Evolutionary conservation across 1,140 invertebrate species (phyloP), one percentile per base, ranked within the genome.

Genomic region (Phthorimaea operculella): DNA sequence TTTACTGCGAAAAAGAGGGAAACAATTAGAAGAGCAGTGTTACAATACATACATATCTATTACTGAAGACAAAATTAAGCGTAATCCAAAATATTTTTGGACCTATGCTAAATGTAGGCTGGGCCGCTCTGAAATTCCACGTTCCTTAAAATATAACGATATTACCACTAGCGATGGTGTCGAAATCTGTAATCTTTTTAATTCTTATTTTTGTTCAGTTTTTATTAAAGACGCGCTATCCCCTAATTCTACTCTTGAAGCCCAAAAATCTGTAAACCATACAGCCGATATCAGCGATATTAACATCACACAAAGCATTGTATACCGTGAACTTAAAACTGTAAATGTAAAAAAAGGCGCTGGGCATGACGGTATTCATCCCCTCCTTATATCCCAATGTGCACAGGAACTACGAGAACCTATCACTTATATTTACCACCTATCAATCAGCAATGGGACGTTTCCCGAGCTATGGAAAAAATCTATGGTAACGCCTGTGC

Each of bases 401-500:
- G 4, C 36, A 10, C 12, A 18, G 4, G 55, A 33, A 33, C 28
- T 36, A 15, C 33, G 17, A 33, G 9, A 33, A 17, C 11, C 56
- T 52, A 42, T 63, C 54, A 50, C 21, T 57, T 7, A 39, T 11
- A 49, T 49, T 6, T 49, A 18, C 18, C 5, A 6, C 10, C 16
- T 7, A n/a, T 49, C 47, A 4, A 17, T 49, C 6, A 5, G 15
- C 1, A 33, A 44, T 11, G 61, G 61, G 4, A 44, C 7, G 7
- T 59, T 59, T 33, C 59, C 57, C 11, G 6, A 54, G 3, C 1
- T 33, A 11, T 64, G 59, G 63, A 62, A 64, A 55, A 44, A 48
- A 7, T 51, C 59, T 11, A 12, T 59, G 0, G 51, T 64, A n/a
- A 64, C 63, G 1, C 63, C 63, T 9, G 59, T 64, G 34, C 55